These are phyloP conservation scores for Leguminivora glycinivorella DNA, from an alignment of 1,140 invertebrate genomes.

Conservation along the genomic window DNA sequence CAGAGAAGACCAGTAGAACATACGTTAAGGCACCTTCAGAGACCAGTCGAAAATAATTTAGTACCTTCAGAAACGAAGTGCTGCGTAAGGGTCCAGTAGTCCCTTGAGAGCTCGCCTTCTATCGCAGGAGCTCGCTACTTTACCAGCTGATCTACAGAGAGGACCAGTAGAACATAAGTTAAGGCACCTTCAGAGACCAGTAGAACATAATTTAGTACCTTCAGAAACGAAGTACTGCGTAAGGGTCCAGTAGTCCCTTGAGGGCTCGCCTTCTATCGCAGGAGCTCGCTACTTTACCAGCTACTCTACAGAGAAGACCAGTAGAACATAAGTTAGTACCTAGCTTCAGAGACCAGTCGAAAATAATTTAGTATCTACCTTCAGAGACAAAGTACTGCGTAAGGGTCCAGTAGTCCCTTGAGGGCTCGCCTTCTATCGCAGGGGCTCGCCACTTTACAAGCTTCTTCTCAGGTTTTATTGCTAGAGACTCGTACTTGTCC, in stretches of 20 bases:
- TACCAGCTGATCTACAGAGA: constrained; percentile 57
- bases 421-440: constrained; percentile 53
- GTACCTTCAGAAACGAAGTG: too few relatives aligned
- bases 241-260: constrained; percentile 66
- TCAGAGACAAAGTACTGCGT: constrained; percentile 67
- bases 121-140: constrained; percentile 58
- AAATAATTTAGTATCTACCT: constrained; percentile 49
- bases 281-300: constrained; percentile 61
- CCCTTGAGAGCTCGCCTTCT: too few relatives aligned
- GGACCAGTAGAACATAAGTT: constrained; percentile 43
- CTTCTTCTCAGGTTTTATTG: constrained; percentile 62
- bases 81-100: too few relatives aligned
- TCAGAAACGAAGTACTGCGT: constrained; percentile 67
- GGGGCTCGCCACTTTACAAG: constrained; percentile 62
- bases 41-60: too few relatives aligned
- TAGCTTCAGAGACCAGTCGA: constrained; percentile 49
- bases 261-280: constrained; percentile 53
- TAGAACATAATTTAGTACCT: too few relatives aligned
- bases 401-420: constrained; percentile 66
- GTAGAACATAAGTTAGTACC: constrained; percentile 38
- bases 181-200: too few relatives aligned
- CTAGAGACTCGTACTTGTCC: constrained; percentile 55
- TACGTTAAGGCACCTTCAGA: too few relatives aligned
- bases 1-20: too few relatives aligned
- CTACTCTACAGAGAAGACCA: constrained; percentile 54